Conservation (phyloP, 2,797 vertebrate species). For the Antrozous pallidus region DNA sequence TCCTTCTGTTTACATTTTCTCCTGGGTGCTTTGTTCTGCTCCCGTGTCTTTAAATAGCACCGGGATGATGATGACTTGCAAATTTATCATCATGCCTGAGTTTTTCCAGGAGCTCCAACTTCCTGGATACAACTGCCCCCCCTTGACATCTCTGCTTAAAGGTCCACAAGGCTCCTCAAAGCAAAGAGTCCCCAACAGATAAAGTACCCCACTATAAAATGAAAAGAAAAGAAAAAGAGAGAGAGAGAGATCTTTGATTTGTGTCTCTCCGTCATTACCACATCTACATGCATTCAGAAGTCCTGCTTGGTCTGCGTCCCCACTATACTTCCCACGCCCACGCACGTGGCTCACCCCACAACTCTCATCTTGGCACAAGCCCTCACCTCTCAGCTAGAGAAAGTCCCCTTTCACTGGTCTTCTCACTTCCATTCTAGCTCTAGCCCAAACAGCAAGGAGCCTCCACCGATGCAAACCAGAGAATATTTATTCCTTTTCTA, state of each 20-base stretch:
- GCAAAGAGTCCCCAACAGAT: background rate
- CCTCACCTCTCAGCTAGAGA: background rate
- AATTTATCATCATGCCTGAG: background rate
- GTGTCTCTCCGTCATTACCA: background rate
- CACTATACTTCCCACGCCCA: rapidly evolving
- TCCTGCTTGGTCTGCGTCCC: background rate
- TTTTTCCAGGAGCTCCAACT: background rate
- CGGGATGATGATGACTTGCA: background rate
- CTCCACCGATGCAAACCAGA: background rate
- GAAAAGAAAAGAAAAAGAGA: background rate
- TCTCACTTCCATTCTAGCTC: background rate
- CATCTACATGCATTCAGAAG: background rate
- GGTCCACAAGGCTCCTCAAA: background rate
- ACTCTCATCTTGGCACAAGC: background rate
- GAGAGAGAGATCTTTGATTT: background rate
- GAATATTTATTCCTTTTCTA: background rate
- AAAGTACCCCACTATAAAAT: background rate
- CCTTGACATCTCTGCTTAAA: background rate
- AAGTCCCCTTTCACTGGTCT: background rate
- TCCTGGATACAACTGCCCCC: background rate
- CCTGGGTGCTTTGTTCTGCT: background rate
- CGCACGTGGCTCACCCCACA: background rate
- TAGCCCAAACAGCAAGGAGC: background rate
- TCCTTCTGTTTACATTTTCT: background rate
- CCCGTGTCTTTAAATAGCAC: background rate